phyloP scores from a whole-genome alignment of 2,888 invertebrate genomes.

The Sarcophaga variegata region DNA sequence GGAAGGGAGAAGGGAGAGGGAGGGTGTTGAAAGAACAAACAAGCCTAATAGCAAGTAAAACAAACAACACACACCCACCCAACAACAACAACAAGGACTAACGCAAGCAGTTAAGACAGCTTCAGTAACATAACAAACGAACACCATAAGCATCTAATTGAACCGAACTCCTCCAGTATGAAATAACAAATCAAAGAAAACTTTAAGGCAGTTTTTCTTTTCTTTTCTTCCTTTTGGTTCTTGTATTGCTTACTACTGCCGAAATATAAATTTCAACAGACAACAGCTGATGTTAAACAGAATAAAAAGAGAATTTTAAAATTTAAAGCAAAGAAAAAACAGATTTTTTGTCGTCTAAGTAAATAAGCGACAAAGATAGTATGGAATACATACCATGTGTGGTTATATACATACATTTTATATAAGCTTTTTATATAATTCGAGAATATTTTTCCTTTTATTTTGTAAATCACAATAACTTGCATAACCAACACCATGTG shows the following conservation, averaged over 20 bases:
- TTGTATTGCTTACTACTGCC: not conserved
- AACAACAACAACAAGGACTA: not conserved
- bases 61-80: not conserved
- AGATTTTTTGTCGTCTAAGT: not conserved
- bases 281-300: conserved; percentile 37
- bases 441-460: not conserved
- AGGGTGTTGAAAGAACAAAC: conserved; percentile 35
- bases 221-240: too few species aligned
- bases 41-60: conserved; percentile 22
- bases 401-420: not conserved
- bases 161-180: conserved; percentile 9
- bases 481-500: conserved; percentile 42
- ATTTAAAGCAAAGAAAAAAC: not conserved
- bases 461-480: not conserved
- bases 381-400: not conserved
- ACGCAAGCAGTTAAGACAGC: too few species aligned
- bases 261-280: not conserved
- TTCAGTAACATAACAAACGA: not conserved
- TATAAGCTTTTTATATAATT: not conserved
- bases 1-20: too few species aligned
- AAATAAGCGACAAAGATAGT: not conserved
- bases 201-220: not conserved
- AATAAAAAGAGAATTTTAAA: not conserved
- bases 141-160: conserved; percentile 31
- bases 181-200: conserved; percentile 37